Evolutionary conservation across 2,797 vertebrate genomes (phyloP).

Genomic region (Coregonus suidteri): DNA sequence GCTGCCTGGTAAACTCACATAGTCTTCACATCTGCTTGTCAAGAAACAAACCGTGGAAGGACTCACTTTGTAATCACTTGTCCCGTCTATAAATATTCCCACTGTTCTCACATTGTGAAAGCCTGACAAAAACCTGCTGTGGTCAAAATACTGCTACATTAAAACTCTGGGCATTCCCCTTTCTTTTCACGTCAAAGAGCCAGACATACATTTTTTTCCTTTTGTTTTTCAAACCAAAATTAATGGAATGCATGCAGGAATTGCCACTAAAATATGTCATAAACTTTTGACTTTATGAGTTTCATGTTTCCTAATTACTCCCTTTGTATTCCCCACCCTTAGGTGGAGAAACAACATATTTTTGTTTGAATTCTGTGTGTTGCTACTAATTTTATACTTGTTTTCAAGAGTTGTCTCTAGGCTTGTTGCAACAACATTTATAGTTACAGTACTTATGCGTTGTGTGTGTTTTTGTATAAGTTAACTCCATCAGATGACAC

Average conservation of each 20-base stretch:
- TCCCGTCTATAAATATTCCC: neutral
- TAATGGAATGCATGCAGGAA: conserved; percentile 9
- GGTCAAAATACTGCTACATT: neutral
- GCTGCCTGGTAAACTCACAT: neutral
- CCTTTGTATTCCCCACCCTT: neutral
- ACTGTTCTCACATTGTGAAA: neutral
- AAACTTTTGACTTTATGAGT: conserved; percentile 1
- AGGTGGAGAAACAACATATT: neutral
- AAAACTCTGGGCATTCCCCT: neutral
- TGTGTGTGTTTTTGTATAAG: neutral
- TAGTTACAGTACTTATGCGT: neutral
- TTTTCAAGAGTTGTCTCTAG: neutral
- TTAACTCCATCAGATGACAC: neutral
- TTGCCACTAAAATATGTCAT: neutral
- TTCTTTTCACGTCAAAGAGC: neutral
- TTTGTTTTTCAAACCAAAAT: conserved; percentile 12
- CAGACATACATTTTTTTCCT: neutral
- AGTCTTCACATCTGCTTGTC: neutral
- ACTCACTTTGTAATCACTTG: neutral
- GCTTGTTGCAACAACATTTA: neutral
- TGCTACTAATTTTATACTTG: neutral
- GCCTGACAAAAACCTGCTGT: neutral
- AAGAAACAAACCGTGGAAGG: neutral
- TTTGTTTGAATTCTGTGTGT: neutral
- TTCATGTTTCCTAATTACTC: conserved; percentile 7